Conservation (phyloP, 2,113 vertebrate species). For the Podarcis raffonei region DNA sequence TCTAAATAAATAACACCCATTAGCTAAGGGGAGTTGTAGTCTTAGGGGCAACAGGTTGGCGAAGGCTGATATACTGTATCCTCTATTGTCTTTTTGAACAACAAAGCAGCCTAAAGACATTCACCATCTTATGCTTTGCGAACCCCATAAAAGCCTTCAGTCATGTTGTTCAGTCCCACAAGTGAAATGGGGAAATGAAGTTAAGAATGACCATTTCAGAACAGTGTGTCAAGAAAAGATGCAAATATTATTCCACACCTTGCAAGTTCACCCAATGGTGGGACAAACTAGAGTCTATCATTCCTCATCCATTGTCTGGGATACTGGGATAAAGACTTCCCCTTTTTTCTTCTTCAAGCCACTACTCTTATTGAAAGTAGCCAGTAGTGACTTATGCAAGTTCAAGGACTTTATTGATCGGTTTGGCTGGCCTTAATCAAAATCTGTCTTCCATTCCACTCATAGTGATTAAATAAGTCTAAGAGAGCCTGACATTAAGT, state of each 20-base stretch:
- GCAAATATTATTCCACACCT: not conserved
- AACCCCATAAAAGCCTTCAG: not conserved
- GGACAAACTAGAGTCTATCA: conserved; percentile 38
- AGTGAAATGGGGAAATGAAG: not conserved
- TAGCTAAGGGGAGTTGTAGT: no score
- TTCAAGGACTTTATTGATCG: conserved; percentile 93
- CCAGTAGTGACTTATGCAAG: conserved; percentile 83
- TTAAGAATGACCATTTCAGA: not conserved
- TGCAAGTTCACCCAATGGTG: not conserved
- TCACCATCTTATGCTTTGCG: not conserved
- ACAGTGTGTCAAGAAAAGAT: not conserved
- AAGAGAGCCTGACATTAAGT: conserved; percentile 76
- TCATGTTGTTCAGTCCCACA: not conserved
- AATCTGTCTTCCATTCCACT: conserved; percentile 84
- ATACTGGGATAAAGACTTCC: conserved; percentile 54
- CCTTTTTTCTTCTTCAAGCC: conserved; percentile 68
- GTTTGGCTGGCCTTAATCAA: conserved; percentile 85
- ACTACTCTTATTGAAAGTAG: conserved; percentile 78
- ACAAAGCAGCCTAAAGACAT: not conserved
- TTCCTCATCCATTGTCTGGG: conserved; percentile 30
- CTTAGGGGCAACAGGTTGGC: no score
- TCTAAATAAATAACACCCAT: no score
- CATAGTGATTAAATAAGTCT: conserved; percentile 88
- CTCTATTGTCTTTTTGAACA: not conserved
- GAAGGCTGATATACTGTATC: no score